These are phyloP conservation scores for Gandaritis pyraliata DNA, from an alignment of 2,888 invertebrate species.

Conservation along the genomic window DNA sequence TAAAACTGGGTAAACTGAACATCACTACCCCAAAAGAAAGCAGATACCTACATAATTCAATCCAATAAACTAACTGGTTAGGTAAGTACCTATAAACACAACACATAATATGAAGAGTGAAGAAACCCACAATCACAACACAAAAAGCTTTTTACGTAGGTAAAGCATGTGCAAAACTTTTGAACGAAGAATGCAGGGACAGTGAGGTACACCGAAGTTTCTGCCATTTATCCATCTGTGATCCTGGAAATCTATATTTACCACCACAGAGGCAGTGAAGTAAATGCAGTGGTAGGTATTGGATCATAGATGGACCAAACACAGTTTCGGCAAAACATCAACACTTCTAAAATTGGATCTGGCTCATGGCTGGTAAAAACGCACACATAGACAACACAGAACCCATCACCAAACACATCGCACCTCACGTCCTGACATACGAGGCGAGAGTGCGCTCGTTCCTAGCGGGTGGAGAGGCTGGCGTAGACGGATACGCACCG, in stretches of 20 bases:
- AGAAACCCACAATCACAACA: background rate
- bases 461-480: slow-evolving; percentile 60
- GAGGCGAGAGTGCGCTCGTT: slow-evolving; percentile 69
- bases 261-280: too few species aligned
- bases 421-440: slow-evolving; percentile 75
- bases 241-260: background rate
- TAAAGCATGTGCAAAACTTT: background rate
- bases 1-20: too few species aligned
- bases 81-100: too few species aligned
- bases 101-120: background rate
- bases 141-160: background rate
- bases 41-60: too few species aligned
- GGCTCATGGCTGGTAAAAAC: background rate
- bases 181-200: slow-evolving; percentile 1
- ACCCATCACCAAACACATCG: slow-evolving; percentile 44
- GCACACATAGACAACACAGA: slow-evolving; percentile 30
- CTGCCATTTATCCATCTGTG: background rate
- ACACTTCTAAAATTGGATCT: background rate
- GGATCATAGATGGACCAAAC: background rate
- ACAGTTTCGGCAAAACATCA: background rate
- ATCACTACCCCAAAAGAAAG: too few species aligned
- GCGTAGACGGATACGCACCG: slow-evolving; percentile 83
- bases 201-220: slow-evolving; percentile 7
- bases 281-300: background rate
- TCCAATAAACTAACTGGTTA: too few species aligned